Evolutionary conservation across 2,113 vertebrate species (phyloP).

Genomic region (Phalacrocorax aristotelis): DNA sequence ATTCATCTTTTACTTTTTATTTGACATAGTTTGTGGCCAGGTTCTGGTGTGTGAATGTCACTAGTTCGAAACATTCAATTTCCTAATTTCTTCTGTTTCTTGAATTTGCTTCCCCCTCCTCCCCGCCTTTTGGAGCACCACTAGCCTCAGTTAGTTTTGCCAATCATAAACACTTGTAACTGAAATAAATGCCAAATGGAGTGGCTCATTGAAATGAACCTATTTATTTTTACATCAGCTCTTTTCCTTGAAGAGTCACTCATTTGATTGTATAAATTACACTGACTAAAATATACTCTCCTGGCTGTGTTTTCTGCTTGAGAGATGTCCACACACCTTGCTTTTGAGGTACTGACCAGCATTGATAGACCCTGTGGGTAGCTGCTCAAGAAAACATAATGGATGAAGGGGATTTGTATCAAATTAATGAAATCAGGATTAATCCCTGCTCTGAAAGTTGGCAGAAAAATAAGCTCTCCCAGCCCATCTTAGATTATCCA

Average conservation of each 20-base stretch:
- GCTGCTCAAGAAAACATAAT: background rate
- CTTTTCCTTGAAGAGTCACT: background rate
- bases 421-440: background rate
- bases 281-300: background rate
- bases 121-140: background rate
- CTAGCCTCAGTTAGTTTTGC: background rate
- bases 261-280: background rate
- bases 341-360: background rate
- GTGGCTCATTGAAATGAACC: background rate
- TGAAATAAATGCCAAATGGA: background rate
- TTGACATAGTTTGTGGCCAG: background rate
- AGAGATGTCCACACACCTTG: background rate
- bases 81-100: background rate
- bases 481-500: background rate
- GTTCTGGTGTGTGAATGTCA: background rate
- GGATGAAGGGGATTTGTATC: background rate
- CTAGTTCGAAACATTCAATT: background rate
- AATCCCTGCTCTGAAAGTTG: background rate
- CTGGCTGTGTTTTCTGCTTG: background rate
- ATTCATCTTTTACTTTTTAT: background rate
- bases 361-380: background rate
- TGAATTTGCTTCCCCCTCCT: background rate
- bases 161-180: background rate
- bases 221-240: background rate
- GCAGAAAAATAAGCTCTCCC: background rate